Evolutionary conservation across 2,113 vertebrate species (phyloP).

Genomic region (Bos javanicus): DNA sequence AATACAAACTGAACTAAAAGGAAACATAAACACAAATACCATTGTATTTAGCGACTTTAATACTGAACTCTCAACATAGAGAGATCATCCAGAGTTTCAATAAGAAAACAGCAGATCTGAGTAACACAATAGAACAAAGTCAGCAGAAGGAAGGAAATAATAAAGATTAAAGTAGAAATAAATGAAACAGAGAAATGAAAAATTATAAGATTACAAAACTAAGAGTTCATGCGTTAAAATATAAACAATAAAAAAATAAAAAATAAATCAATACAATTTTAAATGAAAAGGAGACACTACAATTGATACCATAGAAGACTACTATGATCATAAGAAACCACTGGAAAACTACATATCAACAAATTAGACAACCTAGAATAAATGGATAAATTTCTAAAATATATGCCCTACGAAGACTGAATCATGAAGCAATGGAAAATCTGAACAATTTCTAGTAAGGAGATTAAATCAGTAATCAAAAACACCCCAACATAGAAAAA

Average conservation of each 20-base stretch:
- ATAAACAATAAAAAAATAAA: not conserved
- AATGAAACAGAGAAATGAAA: not conserved
- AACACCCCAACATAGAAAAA: not conserved
- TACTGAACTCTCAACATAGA: not conserved
- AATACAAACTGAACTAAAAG: not conserved
- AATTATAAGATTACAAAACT: not conserved
- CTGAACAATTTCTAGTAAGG: not conserved
- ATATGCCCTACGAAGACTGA: not conserved
- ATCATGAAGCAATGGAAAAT: not conserved
- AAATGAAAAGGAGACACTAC: not conserved
- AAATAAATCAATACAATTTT: not conserved
- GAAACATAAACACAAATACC: not conserved
- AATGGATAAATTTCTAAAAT: not conserved
- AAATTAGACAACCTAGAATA: not conserved
- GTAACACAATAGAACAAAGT: not conserved
- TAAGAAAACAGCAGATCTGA: not conserved
- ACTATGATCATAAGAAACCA: not conserved
- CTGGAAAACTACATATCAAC: not conserved
- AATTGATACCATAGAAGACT: not conserved
- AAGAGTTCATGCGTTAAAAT: not conserved
- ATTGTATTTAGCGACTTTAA: not conserved
- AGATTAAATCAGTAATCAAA: not conserved
- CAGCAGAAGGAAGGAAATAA: not conserved
- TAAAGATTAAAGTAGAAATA: not conserved
- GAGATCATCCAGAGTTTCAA: not conserved